A percentile compares a stretch with the other conserved stretches of the same genome.
Conservation (phyloP, 2,797 vertebrate species). For the Catostomus latipinnis region DNA sequence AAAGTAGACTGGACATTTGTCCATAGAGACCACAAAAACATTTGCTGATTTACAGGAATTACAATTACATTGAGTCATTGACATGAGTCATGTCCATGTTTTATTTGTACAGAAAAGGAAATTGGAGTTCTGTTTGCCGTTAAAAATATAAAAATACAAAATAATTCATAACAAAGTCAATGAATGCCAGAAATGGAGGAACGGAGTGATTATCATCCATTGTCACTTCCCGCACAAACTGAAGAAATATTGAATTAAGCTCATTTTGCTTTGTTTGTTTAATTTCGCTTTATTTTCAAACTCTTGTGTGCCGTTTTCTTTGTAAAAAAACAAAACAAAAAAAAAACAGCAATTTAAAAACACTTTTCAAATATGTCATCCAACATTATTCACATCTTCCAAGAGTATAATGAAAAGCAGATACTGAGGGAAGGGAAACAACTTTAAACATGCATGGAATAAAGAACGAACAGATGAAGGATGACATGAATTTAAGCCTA, state of each 20-base stretch:
- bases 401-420: slow-evolving; percentile 59
- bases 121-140: slow-evolving; percentile 5
- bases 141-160: not conserved
- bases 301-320: not conserved
- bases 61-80: slow-evolving; percentile 15
- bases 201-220: slow-evolving; percentile 6
- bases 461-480: slow-evolving; percentile 45
- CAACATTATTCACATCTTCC: slow-evolving; percentile 52
- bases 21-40: not conserved
- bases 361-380: slow-evolving; percentile 28
- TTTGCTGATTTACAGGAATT: not conserved
- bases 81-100: slow-evolving; percentile 26
- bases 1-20: not conserved
- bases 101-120: not conserved
- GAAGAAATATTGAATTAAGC: not conserved
- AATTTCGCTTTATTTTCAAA: not conserved
- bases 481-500: slow-evolving; percentile 7
- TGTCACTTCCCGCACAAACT: not conserved
- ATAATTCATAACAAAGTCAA: not conserved
- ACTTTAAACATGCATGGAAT: slow-evolving; percentile 43
- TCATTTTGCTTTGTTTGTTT: slow-evolving; percentile 21
- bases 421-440: slow-evolving; percentile 27
- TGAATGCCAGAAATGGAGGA: not conserved
- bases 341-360: slow-evolving; percentile 48
- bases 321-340: slow-evolving; percentile 47